Percentiles rank a stretch among this genome's conserved stretches.
phyloP scores from a whole-genome alignment of 2,797 vertebrate species.

The Cheirogaleus major region DNA sequence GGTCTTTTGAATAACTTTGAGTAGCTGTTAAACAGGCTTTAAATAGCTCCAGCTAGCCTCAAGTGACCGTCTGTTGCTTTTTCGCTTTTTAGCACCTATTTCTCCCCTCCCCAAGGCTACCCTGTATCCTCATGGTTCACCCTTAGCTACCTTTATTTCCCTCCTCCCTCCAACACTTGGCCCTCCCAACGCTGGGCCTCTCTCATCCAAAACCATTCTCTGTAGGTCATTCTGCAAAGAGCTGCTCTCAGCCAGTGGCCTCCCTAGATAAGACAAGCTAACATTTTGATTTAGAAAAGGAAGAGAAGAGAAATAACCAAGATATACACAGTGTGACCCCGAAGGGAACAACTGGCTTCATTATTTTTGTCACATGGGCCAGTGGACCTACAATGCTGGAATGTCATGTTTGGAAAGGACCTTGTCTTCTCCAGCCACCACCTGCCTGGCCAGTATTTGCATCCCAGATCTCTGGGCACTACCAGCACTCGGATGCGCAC shows the following conservation, averaged over 20 bases:
- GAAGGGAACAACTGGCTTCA: not conserved
- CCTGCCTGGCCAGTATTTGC: not conserved
- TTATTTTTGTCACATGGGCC: not conserved
- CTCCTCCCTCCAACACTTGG: not conserved
- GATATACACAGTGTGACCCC: not conserved
- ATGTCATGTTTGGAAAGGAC: not conserved
- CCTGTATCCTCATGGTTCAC: not conserved
- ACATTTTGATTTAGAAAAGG: not conserved
- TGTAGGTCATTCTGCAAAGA: not conserved
- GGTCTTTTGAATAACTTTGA: not conserved
- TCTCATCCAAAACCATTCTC: not conserved
- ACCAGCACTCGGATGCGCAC: not conserved
- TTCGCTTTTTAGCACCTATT: not conserved
- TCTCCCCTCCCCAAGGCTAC: not conserved
- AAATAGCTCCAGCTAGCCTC: not conserved
- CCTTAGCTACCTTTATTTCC: not conserved
- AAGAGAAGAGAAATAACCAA: not conserved
- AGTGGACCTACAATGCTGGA: not conserved
- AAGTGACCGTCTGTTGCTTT: not conserved
- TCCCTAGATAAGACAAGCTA: not conserved
- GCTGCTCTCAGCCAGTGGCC: not conserved
- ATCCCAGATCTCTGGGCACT: not conserved
- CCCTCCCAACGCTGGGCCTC: not conserved
- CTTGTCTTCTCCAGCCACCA: not conserved
- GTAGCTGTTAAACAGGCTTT: not conserved